phyloP scores from a whole-genome alignment of 2,888 invertebrate genomes.

The Eupithecia dodoneata region DNA sequence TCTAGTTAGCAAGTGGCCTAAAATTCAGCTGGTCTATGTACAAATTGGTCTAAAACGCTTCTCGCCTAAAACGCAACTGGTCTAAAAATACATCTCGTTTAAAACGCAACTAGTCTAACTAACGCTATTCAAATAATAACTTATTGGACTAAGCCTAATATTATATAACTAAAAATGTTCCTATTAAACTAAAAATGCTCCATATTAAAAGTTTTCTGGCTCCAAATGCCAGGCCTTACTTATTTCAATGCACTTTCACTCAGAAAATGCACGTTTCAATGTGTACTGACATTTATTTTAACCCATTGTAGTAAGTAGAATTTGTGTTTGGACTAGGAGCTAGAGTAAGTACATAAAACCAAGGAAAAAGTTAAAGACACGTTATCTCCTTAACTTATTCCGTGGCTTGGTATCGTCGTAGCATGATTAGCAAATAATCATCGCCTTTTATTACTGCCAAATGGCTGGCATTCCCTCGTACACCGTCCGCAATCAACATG shows the following conservation, averaged over 20 bases:
- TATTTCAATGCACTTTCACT: not conserved
- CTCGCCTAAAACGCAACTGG: too few relatives aligned
- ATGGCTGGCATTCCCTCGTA: constrained; percentile 60
- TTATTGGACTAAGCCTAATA: too few relatives aligned
- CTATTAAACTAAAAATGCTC: too few relatives aligned
- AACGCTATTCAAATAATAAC: too few relatives aligned
- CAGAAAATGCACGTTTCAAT: not conserved
- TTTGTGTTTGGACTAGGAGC: not conserved
- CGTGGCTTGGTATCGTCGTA: constrained; percentile 44
- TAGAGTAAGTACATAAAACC: not conserved
- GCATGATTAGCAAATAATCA: constrained; percentile 69
- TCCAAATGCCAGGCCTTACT: too few relatives aligned
- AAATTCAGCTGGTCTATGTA: too few relatives aligned
- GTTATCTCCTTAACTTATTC: not conserved
- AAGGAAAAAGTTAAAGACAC: not conserved
- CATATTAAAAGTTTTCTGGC: too few relatives aligned
- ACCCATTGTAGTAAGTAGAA: not conserved
- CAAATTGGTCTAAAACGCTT: too few relatives aligned
- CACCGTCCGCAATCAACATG: constrained; percentile 76
- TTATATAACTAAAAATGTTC: too few relatives aligned
- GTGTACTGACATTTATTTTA: not conserved
- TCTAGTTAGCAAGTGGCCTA: too few relatives aligned
- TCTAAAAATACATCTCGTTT: too few relatives aligned
- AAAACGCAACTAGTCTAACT: too few relatives aligned
- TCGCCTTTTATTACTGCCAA: constrained; percentile 65